Evolutionary conservation across 2,888 invertebrate species (phyloP).

Genomic region (Tetramorium bicarinatum): DNA sequence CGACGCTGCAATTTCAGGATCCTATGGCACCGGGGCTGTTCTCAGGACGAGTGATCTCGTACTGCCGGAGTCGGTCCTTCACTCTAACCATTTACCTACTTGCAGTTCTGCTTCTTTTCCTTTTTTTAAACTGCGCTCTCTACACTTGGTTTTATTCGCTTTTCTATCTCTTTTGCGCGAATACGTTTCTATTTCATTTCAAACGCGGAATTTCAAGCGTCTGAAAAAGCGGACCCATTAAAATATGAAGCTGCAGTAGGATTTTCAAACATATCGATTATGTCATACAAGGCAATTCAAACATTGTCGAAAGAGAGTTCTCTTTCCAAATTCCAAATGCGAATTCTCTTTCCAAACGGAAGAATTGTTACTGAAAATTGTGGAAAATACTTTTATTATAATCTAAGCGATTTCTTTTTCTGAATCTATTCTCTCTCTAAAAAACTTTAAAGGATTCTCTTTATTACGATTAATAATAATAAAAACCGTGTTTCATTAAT

Average conservation of each 20-base stretch:
- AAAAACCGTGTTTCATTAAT: background rate
- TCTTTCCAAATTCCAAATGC: background rate
- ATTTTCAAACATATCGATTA: conserved; percentile 5
- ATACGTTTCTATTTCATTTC: conserved; percentile 8
- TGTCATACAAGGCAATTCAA: background rate
- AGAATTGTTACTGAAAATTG: background rate
- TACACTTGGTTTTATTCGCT: conserved; percentile 29
- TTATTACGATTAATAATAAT: background rate
- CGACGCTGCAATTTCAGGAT: conserved; percentile 55
- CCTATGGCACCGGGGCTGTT: conserved; percentile 24
- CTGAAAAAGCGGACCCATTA: conserved; percentile 18
- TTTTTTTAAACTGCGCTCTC: background rate
- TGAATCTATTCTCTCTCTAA: too few relatives aligned
- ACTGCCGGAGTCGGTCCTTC: conserved; percentile 27
- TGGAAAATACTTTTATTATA: conserved; percentile 4
- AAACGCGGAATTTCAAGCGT: background rate
- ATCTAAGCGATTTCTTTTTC: background rate
- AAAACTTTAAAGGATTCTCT: background rate
- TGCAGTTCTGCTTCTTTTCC: background rate
- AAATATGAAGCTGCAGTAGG: background rate
- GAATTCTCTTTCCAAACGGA: background rate
- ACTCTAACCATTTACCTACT: conserved; percentile 31
- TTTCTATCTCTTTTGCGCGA: conserved; percentile 9
- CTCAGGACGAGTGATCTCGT: conserved; percentile 40
- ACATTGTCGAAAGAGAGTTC: background rate